A percentile compares a stretch with the other conserved stretches of the same genome.
Conservation (phyloP, 1,140 invertebrate species). For the Trichogramma pretiosum region DNA sequence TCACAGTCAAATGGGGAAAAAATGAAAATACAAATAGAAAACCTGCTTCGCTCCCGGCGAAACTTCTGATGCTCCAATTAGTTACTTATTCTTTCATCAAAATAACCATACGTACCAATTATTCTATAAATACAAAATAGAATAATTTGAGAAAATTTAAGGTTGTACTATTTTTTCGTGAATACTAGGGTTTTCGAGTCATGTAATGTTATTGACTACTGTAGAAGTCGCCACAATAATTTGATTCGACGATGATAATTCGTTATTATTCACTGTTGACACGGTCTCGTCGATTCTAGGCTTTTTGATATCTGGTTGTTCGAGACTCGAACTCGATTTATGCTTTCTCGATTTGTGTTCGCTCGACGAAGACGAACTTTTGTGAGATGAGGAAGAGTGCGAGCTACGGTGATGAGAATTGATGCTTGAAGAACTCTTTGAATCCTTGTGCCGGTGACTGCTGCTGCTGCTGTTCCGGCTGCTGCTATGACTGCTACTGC, state of each 20-base stretch:
- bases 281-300: conserved; percentile 20
- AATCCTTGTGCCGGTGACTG: conserved; percentile 6
- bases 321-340: conserved; percentile 27
- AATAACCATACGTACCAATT: too few species aligned
- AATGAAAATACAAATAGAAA: too few species aligned
- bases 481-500: conserved; percentile 15
- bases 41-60: conserved; percentile 18
- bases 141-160: conserved; percentile 14
- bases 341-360: conserved; percentile 22
- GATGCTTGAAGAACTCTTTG: conserved; percentile 8
- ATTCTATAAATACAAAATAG: too few species aligned
- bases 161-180: conserved; percentile 18
- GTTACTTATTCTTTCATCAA: conserved; percentile 19
- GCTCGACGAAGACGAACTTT: conserved; percentile 16
- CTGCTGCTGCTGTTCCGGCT: conserved; percentile 1
- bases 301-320: conserved; percentile 24
- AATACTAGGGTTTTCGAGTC: conserved; percentile 16
- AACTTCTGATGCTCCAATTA: conserved; percentile 13
- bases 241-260: too few species aligned
- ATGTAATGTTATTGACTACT: conserved; percentile 12
- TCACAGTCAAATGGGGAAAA: too few species aligned
- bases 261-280: too few species aligned
- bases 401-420: conserved; percentile 15
- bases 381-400: conserved; percentile 23
- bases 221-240: conserved; percentile 4